phyloP scores from a whole-genome alignment of 1,140 invertebrate species.

The Brachionus paranguensis region DNA sequence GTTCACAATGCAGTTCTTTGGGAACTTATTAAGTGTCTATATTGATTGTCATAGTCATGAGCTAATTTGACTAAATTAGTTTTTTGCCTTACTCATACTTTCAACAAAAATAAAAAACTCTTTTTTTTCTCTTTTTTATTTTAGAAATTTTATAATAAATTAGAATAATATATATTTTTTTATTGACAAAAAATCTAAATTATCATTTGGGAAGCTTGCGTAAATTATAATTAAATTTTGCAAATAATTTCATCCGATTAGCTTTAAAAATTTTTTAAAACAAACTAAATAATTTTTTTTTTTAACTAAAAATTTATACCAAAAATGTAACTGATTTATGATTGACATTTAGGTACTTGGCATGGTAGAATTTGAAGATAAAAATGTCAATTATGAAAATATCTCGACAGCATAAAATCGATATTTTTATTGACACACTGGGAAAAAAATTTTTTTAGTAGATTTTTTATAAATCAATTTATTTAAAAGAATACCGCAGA shows the following conservation, averaged over 20 bases:
- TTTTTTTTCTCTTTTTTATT: not conserved
- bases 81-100: not conserved
- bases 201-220: not conserved
- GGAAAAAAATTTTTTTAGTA: no score
- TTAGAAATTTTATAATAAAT: not conserved
- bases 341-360: no score
- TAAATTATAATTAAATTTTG: not conserved
- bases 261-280: no score
- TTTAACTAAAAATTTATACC: no score
- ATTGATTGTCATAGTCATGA: not conserved
- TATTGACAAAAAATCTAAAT: not conserved
- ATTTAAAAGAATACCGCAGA: no score
- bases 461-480: no score
- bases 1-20: not conserved
- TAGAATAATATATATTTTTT: not conserved
- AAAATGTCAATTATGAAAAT: no score
- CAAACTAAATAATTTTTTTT: no score
- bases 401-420: no score
- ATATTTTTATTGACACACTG: no score
- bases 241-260: not conserved
- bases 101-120: not conserved
- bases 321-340: no score
- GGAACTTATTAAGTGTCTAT: not conserved
- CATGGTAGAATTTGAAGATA: no score
- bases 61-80: not conserved